Base-by-base conservation (phyloP, 2,797 vertebrate genomes). In the Coreius guichenoti region DNA sequence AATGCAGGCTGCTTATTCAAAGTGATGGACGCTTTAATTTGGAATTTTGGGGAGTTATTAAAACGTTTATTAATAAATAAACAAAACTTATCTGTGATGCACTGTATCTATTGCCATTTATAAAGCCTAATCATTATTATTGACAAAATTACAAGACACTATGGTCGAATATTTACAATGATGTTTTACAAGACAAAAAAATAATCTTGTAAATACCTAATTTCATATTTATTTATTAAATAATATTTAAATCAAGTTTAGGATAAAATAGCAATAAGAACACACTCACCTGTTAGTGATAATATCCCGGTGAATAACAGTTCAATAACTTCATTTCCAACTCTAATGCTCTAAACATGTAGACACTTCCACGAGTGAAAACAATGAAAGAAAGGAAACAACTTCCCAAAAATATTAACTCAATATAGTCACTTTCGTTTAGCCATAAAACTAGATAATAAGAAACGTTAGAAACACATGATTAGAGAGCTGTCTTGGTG, bases 281-380 rank as follows among this genome's bases (percentile, higher is more conserved):
- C 4, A 61, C 36, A 72, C 83, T 61, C 29, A 79, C 83, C 83
- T 84, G 36, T 61, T 63, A 36, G 4, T 54, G 29, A 36, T 26
- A 11, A 21, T 68, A 67, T 67, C 16, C 19, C 12, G 7, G 65
- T 19, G 26, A 58, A 58, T 21, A 9, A 56, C 19, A 56, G 33
- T 69, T 47, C 7, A 76, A 78, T 13, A 68, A 31, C n/a, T 21
- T 49, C 74, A 84, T 84, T 26, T 45, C 29, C 56, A 73, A 31
- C 67, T 80, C 31, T 43, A 43, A 43, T 43, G 8, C 39, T 43
- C 49, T 29, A 31, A 63, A 65, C 19, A 47, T 36, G 17, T 17
- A 39, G 0, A 29, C 36, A 45, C 76, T 61, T 77, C 21, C 13
- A 39, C 33, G 13, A 78, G 23, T n/a, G 45, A 80, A 74, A 36